These are phyloP conservation scores for Cheilosia pagana DNA, from an alignment of 2,888 invertebrate species.

Conservation along the genomic window DNA sequence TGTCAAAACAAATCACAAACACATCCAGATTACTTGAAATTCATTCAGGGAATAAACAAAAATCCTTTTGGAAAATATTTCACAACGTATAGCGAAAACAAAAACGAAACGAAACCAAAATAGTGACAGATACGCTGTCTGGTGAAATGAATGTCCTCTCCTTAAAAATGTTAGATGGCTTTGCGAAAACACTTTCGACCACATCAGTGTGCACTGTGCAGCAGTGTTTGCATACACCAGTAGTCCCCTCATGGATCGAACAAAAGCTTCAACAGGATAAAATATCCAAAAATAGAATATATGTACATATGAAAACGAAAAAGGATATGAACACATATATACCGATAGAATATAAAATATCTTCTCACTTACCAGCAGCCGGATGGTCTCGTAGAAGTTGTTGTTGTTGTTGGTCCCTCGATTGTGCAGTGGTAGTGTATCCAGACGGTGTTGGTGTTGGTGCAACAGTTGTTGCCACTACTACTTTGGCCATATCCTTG, in stretches of 20 bases:
- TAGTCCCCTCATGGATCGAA: background rate
- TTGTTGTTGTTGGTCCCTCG: conserved; percentile 71
- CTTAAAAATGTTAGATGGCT: conserved; percentile 30
- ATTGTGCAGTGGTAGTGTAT: conserved; percentile 48
- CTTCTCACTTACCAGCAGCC: conserved; percentile 67
- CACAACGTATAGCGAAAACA: background rate
- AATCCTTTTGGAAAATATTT: conserved; percentile 18
- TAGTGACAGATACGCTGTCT: conserved; percentile 58
- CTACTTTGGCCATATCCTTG: conserved; percentile 77
- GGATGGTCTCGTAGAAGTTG: conserved; percentile 54
- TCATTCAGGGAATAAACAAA: conserved; percentile 29
- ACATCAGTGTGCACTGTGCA: conserved; percentile 27
- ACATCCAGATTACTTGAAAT: conserved; percentile 23
- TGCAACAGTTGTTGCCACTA: conserved; percentile 71
- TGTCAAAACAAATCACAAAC: conserved; percentile 20
- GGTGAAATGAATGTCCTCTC: conserved; percentile 43
- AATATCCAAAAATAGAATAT: conserved; percentile 17
- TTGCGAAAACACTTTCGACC: conserved; percentile 34
- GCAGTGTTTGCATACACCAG: conserved; percentile 37
- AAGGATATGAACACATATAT: background rate
- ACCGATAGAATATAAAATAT: conserved; percentile 50
- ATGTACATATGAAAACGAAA: background rate
- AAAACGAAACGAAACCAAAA: conserved; percentile 22
- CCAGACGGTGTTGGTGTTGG: conserved; percentile 64
- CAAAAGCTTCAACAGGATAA: conserved; percentile 16